These are phyloP conservation scores for Drosophila gaucha DNA, from an alignment of 2,888 invertebrate genomes.

Conservation along the genomic window DNA sequence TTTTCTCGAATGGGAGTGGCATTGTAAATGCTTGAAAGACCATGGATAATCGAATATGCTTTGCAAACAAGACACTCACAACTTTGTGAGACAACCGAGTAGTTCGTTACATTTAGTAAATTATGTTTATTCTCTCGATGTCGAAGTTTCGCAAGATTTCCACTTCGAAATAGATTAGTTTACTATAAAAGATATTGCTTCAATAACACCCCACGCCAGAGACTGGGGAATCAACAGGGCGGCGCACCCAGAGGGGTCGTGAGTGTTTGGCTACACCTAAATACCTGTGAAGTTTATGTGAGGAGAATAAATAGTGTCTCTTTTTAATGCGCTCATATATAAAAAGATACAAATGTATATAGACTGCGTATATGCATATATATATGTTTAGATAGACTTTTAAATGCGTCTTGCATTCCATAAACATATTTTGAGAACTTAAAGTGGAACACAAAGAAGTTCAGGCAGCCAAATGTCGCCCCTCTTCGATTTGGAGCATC, in stretches of 20 bases:
- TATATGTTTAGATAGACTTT: conserved; percentile 19
- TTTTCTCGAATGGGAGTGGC: conserved; percentile 33
- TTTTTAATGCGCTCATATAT: neutral
- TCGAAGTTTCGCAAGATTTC: conserved; percentile 4
- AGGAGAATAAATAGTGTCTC: conserved; percentile 15
- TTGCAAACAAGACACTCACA: neutral
- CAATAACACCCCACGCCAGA: conserved; percentile 24
- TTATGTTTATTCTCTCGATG: neutral
- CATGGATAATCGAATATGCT: conserved; percentile 15
- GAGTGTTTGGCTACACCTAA: conserved; percentile 57
- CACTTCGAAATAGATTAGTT: conserved; percentile 26
- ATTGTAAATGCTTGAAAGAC: conserved; percentile 28
- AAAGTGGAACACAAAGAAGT: conserved; percentile 46
- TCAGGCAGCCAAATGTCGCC: conserved; percentile 29
- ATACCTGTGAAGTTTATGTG: conserved; percentile 60
- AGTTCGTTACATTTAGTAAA: neutral
- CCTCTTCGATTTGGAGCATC: conserved; percentile 13
- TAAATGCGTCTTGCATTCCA: conserved; percentile 39
- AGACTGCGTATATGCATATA: conserved; percentile 2
- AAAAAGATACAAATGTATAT: neutral
- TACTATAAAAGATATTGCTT: conserved; percentile 52
- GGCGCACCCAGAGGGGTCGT: conserved; percentile 30
- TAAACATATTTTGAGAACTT: conserved; percentile 51
- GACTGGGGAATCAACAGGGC: conserved; percentile 5
- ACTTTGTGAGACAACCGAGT: neutral